Evolutionary conservation across 2,113 vertebrate species (phyloP), one percentile per base, ranked within the genome.

Genomic region (Hystrix cristata): DNA sequence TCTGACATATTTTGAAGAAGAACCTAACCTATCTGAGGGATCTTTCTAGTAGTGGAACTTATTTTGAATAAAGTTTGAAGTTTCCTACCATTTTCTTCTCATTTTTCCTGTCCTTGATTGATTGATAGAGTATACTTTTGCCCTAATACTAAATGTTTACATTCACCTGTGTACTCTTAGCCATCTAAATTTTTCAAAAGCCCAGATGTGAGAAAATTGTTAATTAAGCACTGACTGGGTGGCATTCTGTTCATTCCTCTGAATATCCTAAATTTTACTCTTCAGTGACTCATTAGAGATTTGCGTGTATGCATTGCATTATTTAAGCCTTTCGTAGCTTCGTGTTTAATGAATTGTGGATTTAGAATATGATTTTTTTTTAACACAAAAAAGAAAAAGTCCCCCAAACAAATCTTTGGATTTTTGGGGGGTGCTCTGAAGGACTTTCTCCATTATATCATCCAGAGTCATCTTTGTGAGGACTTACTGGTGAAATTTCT

Each of bases 251-350:
- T 25, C 43, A 57, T 88, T 96, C 15, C 57, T 79, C 29, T 96
- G 78, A 85, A 57, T 95, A 71, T 84, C 84, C 87, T 7, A n/a
- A 79, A 80, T 57, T 92, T 88, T 95, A 62, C 65, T 86, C 13
- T 76, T 91, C 43, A 4, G 7, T 89, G 57, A 92, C 59, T 48
- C 18, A 18, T 95, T 94, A 86, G 74, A 78, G 13, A 91, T 86
- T 60, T 89, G 4, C 72, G 15, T 85, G 29, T 69, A 48, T 96
- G 57, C 18, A 27, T 90, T 94, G 67, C 38, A 76, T 94, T 69
- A 87, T 92, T 93, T 92, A 34, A n/a, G 43, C 80, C 43, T 23
- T 19, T 81, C 71, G 6, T 94, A 79, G 16, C 7, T 90, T 94
- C 46, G 16, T 34, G 55, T 82, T 79, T 88, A 51, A 27, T 55